Base-by-base conservation (phyloP, 1,140 invertebrate species). In the Eupristina koningsbergeri region DNA sequence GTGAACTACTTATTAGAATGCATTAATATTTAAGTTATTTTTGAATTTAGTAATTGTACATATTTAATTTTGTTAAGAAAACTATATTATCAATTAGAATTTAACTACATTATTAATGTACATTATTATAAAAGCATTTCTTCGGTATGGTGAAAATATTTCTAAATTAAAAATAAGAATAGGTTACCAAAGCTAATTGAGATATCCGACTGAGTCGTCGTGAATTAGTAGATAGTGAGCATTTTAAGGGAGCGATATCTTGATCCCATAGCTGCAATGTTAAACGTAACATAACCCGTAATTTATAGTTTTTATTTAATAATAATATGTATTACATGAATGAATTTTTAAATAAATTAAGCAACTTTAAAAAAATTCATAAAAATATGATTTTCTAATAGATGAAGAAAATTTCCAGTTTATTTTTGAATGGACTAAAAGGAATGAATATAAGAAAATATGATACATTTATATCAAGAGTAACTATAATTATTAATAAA, bases 241-340 rank as follows among this genome's bases (percentile, higher is more conserved):
- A 94, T 93, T 97, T 97, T 89, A 97, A 93, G 89, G 96, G 95
- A 89, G 94, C 94, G 91, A 97, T 96, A 92, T 97, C 96, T 94
- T 96, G 96, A 94, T 97, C 96, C 95, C 96, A 97, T 87, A 97
- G 93, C 95, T 96, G 94, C 84, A 92, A 92, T 86, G 80, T 83
- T 84, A 88, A 87, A 81, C 81, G 63, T 34, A 39, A 64, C 22
- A 61, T 79, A 61, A 75, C 61, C 58, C 45, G 29, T 75, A 47
- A 26, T 71, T 80, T 71, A 39, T 34, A 29, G 2, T 77, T 61
- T 39, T 29, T 39, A 9, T 15, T 39, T 29, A 63, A 31, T 47
- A 74, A 22, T 3, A 29, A 45, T 8, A 7, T 15, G 41, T 6
- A 61, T 64, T n/a, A n/a, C n/a, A 17, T 67, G 6, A 61, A 77